These are phyloP conservation scores for Oligia strigilis DNA, from an alignment of 2,888 invertebrate genomes.

Conservation along the genomic window DNA sequence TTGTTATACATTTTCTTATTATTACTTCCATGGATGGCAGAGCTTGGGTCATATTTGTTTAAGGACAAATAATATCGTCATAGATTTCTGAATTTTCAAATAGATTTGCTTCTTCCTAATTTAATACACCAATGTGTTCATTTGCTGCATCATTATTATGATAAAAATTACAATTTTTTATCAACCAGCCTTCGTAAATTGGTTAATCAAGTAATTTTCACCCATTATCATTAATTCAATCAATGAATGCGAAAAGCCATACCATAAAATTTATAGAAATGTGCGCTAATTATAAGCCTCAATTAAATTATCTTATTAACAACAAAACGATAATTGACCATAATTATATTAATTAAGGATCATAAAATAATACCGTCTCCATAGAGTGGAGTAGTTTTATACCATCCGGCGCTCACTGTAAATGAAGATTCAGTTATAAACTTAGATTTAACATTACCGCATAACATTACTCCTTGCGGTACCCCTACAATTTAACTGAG, in stretches of 20 bases:
- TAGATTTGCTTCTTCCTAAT: neutral
- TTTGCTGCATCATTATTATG: neutral
- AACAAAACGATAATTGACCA: conserved; percentile 27
- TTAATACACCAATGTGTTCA: neutral
- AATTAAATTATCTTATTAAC: conserved; percentile 42
- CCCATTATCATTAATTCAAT: neutral
- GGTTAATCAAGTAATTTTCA: neutral
- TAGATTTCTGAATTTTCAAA: neutral
- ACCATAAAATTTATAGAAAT: conserved; percentile 26
- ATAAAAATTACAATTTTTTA: neutral
- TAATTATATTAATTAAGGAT: conserved; percentile 38
- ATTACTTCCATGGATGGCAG: too few relatives aligned
- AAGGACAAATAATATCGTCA: too few relatives aligned
- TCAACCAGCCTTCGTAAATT: neutral
- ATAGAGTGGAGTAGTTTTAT: conserved; percentile 62
- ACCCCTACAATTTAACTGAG: conserved; percentile 72
- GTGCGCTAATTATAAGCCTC: conserved; percentile 1
- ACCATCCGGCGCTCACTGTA: conserved; percentile 71
- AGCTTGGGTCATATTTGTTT: neutral
- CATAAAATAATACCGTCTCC: conserved; percentile 62
- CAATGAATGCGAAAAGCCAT: neutral
- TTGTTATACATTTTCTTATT: neutral
- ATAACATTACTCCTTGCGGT: conserved; percentile 83
- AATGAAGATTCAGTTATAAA: conserved; percentile 83
- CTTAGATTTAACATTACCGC: conserved; percentile 80